These are phyloP conservation scores for Spodoptera exigua DNA, from an alignment of 2,888 invertebrate species.

Conservation along the genomic window DNA sequence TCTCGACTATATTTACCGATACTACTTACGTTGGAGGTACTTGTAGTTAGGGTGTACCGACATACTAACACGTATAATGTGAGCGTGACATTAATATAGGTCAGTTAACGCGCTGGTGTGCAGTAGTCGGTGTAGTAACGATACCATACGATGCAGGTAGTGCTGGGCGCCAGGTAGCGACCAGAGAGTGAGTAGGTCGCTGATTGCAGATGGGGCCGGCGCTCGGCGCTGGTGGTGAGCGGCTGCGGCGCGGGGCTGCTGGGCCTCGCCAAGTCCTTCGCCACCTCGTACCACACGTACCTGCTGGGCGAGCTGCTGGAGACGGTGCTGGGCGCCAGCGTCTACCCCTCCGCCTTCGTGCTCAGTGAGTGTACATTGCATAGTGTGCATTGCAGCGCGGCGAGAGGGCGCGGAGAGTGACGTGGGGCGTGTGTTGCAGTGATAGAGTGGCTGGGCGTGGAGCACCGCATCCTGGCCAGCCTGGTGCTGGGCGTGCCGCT, in stretches of 20 bases:
- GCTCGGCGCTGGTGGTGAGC: conserved; percentile 88
- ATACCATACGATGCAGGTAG: not conserved
- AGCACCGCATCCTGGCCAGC: conserved; percentile 92
- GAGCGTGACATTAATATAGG: too few relatives aligned
- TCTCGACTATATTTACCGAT: too few relatives aligned
- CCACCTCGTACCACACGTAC: conserved; percentile 86
- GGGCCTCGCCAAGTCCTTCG: conserved; percentile 88
- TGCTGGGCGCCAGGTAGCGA: too few relatives aligned
- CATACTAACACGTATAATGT: too few relatives aligned
- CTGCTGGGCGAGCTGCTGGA: conserved; percentile 88
- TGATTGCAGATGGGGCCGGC: conserved; percentile 90
- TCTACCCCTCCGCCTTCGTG: conserved; percentile 90
- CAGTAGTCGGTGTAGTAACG: not conserved
- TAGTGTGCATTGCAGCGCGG: too few relatives aligned
- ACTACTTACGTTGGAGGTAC: too few relatives aligned
- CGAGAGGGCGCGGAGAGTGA: too few relatives aligned
- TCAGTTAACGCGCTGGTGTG: too few relatives aligned
- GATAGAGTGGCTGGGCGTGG: conserved; percentile 94
- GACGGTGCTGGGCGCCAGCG: conserved; percentile 88
- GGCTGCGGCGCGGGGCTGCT: conserved; percentile 84
- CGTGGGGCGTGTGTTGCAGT: conserved; percentile 77
- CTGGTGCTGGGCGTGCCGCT: conserved; percentile 92
- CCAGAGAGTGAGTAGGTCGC: too few relatives aligned
- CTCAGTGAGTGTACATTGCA: conserved; percentile 87
- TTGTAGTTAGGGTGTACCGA: too few relatives aligned